Evolutionary conservation across 2,888 invertebrate species (phyloP), one percentile per base, ranked within the genome.

Genomic region (Heliconius aoede): DNA sequence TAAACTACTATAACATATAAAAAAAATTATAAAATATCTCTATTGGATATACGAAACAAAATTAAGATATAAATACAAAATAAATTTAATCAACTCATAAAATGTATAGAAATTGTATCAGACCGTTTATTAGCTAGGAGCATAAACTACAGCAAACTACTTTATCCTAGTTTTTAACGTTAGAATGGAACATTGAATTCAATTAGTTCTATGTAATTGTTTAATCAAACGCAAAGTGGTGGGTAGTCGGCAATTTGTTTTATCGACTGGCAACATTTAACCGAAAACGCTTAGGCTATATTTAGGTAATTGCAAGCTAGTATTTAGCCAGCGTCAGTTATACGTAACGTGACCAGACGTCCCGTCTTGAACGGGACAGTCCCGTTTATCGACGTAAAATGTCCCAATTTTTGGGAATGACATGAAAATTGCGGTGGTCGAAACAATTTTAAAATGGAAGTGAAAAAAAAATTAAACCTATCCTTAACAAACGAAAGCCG

Each of bases 171-270:
- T 75, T 71, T 62, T 68, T 74, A 28, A 62, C 30, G 72, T 78
- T 64, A 46, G 24, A 64, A 64, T 36, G 24, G 65, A 13, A 64
- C 72, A 78, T 76, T 78, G 69, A 72, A 68, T 75, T 72, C 78
- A 78, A 78, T 78, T 73, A 76, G 40, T 55, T 60, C 21, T 58
- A 55, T 75, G 55, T 78, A 78, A 78, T 78, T 76, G 75, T 76
- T 76, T 76, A 76, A 76, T 76, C 71, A 76, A 76, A 76, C 26
- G 30, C 62, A 62, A 74, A 74, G 55, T 65, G 32, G 62, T 68
- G 61, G 67, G 46, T 24, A 61, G 75, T 51, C 64, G 64, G 71
- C 64, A 76, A 76, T 76, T 76, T 61, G 26, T 76, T 76, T 71
- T 60, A 72, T 72, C 60, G 60, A 26, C 60, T 60, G 60, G 26